A percentile compares a stretch with the other conserved stretches of the same genome.
phyloP scores from a whole-genome alignment of 2,888 invertebrate species.

The Plemyria rubiginata region DNA sequence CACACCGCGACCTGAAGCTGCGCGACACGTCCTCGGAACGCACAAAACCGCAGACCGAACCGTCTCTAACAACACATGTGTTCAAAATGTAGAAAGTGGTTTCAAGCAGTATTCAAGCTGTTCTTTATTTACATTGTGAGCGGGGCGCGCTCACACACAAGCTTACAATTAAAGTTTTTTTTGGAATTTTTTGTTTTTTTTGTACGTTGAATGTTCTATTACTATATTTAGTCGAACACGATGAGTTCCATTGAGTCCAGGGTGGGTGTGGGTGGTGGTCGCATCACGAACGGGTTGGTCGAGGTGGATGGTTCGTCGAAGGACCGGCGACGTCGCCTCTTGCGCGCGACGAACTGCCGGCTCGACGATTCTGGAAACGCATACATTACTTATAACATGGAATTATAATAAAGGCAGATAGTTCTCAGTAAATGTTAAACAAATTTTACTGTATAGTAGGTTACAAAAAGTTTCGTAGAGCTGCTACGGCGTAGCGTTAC shows the following conservation, averaged over 20 bases:
- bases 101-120: conserved; percentile 72
- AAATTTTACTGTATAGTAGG: background rate
- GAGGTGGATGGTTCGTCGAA: conserved; percentile 70
- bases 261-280: conserved; percentile 52
- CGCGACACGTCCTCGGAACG: conserved; percentile 34
- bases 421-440: background rate
- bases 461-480: background rate
- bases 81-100: conserved; percentile 73
- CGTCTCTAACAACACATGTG: conserved; percentile 67
- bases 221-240: conserved; percentile 45
- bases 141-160: conserved; percentile 64
- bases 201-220: conserved; percentile 44
- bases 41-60: conserved; percentile 42
- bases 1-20: conserved; percentile 10
- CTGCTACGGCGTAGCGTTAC: background rate
- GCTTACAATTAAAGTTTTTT: conserved; percentile 65
- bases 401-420: background rate
- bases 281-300: conserved; percentile 62
- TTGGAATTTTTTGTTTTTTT: conserved; percentile 52
- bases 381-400: background rate
- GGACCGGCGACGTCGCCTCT: conserved; percentile 71
- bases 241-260: conserved; percentile 54
- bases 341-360: conserved; percentile 56
- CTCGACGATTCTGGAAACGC: conserved; percentile 74
- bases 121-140: conserved; percentile 71